These are phyloP conservation scores for Phalacrocorax pelagicus DNA, from an alignment of 2,113 vertebrate genomes.

Conservation along the genomic window DNA sequence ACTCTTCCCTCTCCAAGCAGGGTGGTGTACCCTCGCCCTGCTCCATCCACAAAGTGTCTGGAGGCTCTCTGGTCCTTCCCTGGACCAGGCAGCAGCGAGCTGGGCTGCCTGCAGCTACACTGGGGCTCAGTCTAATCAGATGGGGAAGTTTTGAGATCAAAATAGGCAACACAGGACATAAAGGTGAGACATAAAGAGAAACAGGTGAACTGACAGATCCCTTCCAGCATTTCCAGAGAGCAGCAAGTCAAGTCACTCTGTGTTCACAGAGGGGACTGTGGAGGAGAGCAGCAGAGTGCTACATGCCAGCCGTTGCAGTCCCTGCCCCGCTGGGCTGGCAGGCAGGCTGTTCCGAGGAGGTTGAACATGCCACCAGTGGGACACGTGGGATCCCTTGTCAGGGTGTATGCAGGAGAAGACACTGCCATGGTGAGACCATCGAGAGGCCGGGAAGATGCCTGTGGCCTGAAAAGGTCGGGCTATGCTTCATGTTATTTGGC, in stretches of 20 bases:
- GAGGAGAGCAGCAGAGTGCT: neutral
- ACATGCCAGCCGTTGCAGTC: fast-evolving
- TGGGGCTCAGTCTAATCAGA: neutral
- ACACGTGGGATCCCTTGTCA: fast-evolving
- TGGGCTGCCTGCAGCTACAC: neutral
- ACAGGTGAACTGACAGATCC: neutral
- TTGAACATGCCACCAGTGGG: neutral
- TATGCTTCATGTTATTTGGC: neutral
- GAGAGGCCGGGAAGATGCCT: neutral
- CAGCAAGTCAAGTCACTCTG: too few relatives aligned
- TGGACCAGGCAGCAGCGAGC: neutral
- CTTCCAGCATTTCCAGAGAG: neutral
- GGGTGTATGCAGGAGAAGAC: neutral
- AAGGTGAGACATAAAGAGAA: neutral
- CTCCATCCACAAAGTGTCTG: neutral
- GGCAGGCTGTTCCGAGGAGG: neutral
- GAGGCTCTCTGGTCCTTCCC: neutral
- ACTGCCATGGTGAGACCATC: neutral
- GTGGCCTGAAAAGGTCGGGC: neutral
- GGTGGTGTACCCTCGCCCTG: neutral
- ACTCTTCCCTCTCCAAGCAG: neutral
- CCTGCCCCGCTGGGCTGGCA: neutral
- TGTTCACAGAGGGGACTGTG: too few relatives aligned
- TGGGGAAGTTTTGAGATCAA: neutral
- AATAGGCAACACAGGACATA: neutral